These are phyloP conservation scores for Monopis laevigella DNA, from an alignment of 2,888 invertebrate genomes.

Conservation along the genomic window DNA sequence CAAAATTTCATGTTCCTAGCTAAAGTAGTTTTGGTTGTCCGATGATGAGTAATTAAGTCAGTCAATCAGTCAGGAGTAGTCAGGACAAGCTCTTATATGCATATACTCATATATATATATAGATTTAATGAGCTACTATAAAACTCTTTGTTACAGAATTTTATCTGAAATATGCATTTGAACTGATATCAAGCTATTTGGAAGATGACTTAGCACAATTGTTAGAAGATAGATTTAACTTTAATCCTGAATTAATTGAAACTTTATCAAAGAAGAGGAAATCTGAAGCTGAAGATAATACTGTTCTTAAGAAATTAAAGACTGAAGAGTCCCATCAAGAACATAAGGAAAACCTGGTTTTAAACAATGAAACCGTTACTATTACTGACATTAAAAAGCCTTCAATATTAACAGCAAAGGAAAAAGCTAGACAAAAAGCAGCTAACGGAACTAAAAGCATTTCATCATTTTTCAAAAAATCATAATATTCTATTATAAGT, in stretches of 20 bases:
- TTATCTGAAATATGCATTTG: conserved; percentile 78
- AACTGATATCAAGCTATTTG: conserved; percentile 82
- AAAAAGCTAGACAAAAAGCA: conserved; percentile 79
- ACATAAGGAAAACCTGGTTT: conserved; percentile 29
- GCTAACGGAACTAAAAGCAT: conserved; percentile 84
- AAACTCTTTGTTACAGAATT: conserved; percentile 52
- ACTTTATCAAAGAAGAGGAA: conserved; percentile 63
- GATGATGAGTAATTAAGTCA: too few species aligned
- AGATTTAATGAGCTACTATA: too few species aligned
- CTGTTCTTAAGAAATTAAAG: conserved; percentile 42
- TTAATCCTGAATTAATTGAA: conserved; percentile 68
- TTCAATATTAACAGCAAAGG: conserved; percentile 71
- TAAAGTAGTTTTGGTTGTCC: too few species aligned
- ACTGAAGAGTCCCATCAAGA: conserved; percentile 36
- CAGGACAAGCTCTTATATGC: too few species aligned
- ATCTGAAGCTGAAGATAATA: conserved; percentile 40
- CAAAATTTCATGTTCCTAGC: too few species aligned
- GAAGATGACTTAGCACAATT: conserved; percentile 72
- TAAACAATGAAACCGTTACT: background rate
- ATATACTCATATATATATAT: too few species aligned
- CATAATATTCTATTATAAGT: too few species aligned
- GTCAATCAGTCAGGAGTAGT: too few species aligned
- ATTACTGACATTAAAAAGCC: conserved; percentile 45
- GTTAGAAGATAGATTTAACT: conserved; percentile 71
- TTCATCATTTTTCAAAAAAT: conserved; percentile 81